These are phyloP conservation scores for Lamellibrachia columna DNA, from an alignment of 2,888 invertebrate genomes.

Conservation along the genomic window DNA sequence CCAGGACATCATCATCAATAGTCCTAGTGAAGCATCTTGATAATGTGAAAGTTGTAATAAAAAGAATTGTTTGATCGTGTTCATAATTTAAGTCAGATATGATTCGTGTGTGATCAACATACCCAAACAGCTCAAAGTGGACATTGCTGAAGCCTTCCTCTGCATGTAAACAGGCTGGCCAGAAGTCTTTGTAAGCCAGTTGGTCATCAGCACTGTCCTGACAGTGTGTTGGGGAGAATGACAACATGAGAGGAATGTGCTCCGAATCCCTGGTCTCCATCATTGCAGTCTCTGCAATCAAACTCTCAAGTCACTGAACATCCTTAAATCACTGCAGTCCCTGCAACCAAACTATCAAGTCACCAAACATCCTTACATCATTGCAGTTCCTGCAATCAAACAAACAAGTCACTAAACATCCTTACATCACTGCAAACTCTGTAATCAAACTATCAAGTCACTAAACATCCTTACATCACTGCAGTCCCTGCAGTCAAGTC, in stretches of 20 bases:
- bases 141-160: slow-evolving; percentile 34
- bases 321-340: background rate
- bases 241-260: background rate
- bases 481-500: too few species aligned
- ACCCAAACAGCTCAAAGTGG: slow-evolving; percentile 39
- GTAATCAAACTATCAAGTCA: too few species aligned
- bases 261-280: background rate
- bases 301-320: background rate
- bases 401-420: too few species aligned
- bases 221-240: background rate
- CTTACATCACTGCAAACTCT: too few species aligned
- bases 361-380: too few species aligned
- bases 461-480: too few species aligned
- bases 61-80: too few species aligned
- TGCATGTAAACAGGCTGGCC: slow-evolving; percentile 36
- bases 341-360: background rate
- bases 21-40: too few species aligned
- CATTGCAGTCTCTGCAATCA: background rate
- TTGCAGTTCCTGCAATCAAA: too few species aligned
- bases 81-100: too few species aligned
- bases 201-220: background rate
- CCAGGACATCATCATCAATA: too few species aligned
- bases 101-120: background rate
- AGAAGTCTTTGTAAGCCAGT: slow-evolving; percentile 36
- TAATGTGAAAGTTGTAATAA: too few species aligned